Conservation (phyloP, 2,797 vertebrate genomes). For the Alosa sapidissima region DNA sequence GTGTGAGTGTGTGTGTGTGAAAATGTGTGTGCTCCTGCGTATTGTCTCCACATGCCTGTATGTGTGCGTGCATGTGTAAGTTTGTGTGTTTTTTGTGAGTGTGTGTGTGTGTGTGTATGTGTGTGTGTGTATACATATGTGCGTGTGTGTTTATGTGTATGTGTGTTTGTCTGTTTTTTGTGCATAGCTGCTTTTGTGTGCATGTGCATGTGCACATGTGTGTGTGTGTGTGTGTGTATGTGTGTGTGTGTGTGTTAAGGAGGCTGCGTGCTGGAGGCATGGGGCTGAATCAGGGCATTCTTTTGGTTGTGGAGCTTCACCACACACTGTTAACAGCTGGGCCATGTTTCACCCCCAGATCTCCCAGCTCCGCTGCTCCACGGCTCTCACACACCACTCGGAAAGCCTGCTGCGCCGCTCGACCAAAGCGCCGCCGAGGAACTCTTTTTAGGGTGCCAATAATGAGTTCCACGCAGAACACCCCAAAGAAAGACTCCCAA, state of each 20-base stretch:
- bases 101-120: neutral
- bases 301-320: constrained; percentile 67
- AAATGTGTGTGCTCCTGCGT: neutral
- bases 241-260: neutral
- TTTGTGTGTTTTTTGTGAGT: neutral
- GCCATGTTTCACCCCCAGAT: constrained; percentile 62
- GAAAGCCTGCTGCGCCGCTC: no score
- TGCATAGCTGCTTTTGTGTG: neutral
- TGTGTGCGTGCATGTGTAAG: neutral
- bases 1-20: neutral
- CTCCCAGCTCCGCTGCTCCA: neutral
- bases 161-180: neutral
- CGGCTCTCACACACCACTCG: neutral
- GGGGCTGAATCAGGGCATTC: constrained; percentile 58
- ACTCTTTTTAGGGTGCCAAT: neutral
- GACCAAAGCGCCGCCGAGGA: neutral
- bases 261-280: constrained; percentile 16
- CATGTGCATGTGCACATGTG: neutral
- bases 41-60: neutral
- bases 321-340: constrained; percentile 75
- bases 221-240: neutral
- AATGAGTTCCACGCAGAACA: neutral
- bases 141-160: neutral
- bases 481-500: neutral
- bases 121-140: neutral